Base-by-base conservation (phyloP, 2,888 invertebrate species). In the Apotomis betuletana region DNA sequence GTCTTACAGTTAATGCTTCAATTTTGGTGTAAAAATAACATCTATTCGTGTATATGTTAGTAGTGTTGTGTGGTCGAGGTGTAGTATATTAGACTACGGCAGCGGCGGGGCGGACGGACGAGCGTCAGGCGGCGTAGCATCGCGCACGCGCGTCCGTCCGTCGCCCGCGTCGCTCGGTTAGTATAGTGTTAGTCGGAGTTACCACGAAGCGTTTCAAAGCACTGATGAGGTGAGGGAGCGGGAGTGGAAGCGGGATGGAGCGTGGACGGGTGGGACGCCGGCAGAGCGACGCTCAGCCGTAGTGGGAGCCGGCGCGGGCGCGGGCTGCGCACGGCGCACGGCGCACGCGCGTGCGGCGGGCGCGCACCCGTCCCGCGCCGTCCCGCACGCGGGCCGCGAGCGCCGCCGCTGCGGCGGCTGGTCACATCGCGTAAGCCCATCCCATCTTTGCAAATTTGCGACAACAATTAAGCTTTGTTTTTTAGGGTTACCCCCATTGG, bases 361-460 rank as follows among this genome's bases (percentile, higher is more conserved):
- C 89, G 90, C 89, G 78, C 77, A 74, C 74, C 85, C 82, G 90
- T 91, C 90, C 92, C 91, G 91, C 89, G 90, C 88, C 87, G 77
- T 85, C 85, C 82, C 89, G 88, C 90, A 91, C 91, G 87, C 85
- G 79, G 87, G 85, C 87, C 83, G 59, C 72, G 78, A 82, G 88
- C 89, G 86, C 82, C 85, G 85, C 87, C 85, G 81, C 88, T 60
- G 94, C 94, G 94, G 94, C 94, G 94, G 93, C 93, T 95, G 95
- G 95, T 95, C 94, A 94, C 95, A 95, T 95, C 94, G 95, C 95
- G 95, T 94, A 94, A 95, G 95, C 95, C 95, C 95, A 95, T 95
- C 95, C 95, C 95, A 94, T 94, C 78, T 88, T 92, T 90, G 87
- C 91, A 90, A 90, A 75, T 86, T 92, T 89, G 89, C 93, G 92